Evolutionary conservation across 2,113 vertebrate genomes (phyloP), one percentile per base, ranked within the genome.

Genomic region (Noctilio leporinus): DNA sequence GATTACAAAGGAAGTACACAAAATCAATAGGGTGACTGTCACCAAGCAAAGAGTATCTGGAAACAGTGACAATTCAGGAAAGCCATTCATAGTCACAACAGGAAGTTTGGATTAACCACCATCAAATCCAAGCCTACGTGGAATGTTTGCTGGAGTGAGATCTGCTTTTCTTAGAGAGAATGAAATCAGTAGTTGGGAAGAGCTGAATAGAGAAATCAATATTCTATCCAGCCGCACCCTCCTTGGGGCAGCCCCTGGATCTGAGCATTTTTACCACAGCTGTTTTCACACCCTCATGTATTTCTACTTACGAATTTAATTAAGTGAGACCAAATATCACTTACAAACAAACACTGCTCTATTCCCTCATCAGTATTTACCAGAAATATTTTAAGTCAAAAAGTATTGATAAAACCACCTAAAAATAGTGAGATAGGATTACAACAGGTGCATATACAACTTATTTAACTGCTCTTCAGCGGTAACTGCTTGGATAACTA

Each of bases 181-280:
- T 14, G 59, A 49, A 28, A n/a, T n/a, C 67, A 15, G 43, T 8
- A 6, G 10, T 26, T 65, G 51, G 40, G 59, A 49, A 86, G 33
- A 16, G 8, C 2, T 35, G 16, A 83, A 11, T 15, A 24, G 30
- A 40, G 28, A 62, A 28, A 55, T 26, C 49, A 24, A 2, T 17
- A 19, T 33, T 55, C 17, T 33, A 14, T 16, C 51, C 4, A 69
- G 62, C 15, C 10, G 12, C 0, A 35, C 26, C 3, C 16, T 67
- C 28, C 4, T 59, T 22, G 43, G 28, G 65, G 2, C 10, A 49
- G 2, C 14, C 43, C 22, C 4, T 0, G 1, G 4, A 10, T 6
- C 30, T 35, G 22, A 51, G 26, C 19, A 8, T 51, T 57, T 51
- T 26, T 19, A 57, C 24, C 40, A 14, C 4, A 33, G 9, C 22